Evolutionary conservation across 2,888 invertebrate genomes (phyloP).

Genomic region (Allacma fusca): DNA sequence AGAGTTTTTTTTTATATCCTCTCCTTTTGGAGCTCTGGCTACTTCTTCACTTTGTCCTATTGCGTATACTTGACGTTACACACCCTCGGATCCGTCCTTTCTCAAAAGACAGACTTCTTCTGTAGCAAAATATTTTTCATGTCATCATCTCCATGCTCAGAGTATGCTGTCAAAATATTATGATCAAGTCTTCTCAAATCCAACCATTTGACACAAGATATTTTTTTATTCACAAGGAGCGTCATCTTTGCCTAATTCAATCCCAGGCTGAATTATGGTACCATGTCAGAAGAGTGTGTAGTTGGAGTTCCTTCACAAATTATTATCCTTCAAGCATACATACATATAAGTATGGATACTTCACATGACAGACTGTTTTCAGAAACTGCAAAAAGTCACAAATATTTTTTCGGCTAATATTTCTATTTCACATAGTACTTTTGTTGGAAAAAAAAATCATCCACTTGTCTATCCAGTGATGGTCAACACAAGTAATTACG

Average conservation of each 20-base stretch:
- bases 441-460: not conserved
- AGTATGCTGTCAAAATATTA: not conserved
- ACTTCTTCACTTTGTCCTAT: conserved; percentile 4
- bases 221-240: conserved; percentile 8
- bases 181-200: conserved; percentile 6
- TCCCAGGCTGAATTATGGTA: not conserved
- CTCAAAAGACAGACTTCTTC: not conserved
- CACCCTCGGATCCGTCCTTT: not conserved
- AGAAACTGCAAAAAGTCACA: too few relatives aligned
- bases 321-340: too few relatives aligned
- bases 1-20: not conserved
- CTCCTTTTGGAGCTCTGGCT: too few relatives aligned
- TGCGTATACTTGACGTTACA: not conserved
- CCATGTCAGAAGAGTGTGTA: too few relatives aligned
- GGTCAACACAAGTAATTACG: not conserved
- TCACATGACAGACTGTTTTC: too few relatives aligned
- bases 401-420: too few relatives aligned
- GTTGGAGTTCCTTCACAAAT: too few relatives aligned
- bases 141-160: conserved; percentile 16
- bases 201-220: conserved; percentile 5
- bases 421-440: too few relatives aligned
- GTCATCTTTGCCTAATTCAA: not conserved
- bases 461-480: not conserved
- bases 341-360: too few relatives aligned
- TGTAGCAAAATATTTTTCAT: conserved; percentile 12